phyloP scores from a whole-genome alignment of 2,113 vertebrate species.

The Miniopterus natalensis region DNA sequence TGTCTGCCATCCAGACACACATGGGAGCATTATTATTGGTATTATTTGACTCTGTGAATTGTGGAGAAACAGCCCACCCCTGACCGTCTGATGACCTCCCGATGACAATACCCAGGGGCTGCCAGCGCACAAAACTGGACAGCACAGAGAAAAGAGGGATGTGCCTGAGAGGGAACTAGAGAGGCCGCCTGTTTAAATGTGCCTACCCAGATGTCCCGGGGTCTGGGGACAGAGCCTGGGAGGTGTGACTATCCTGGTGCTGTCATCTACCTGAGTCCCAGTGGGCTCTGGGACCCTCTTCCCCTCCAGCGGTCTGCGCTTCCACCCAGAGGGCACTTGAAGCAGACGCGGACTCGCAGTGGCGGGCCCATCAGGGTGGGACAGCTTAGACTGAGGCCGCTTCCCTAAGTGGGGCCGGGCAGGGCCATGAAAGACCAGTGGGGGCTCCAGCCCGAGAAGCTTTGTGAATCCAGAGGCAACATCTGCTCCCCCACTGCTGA shows the following conservation, averaged over 20 bases:
- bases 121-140: background rate
- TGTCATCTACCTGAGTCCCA: background rate
- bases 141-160: background rate
- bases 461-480: background rate
- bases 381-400: background rate
- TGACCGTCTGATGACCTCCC: background rate
- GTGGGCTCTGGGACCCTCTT: background rate
- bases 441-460: background rate
- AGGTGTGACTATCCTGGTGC: accelerated
- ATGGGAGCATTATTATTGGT: accelerated
- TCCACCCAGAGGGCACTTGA: background rate
- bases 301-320: background rate
- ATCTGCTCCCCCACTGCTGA: constrained; percentile 79
- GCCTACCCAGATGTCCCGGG: background rate
- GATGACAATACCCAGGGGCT: background rate
- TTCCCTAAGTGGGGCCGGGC: background rate
- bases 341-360: background rate
- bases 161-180: background rate
- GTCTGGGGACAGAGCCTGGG: background rate
- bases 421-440: background rate
- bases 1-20: background rate
- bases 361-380: background rate
- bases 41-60: background rate
- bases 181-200: background rate
- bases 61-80: too few relatives aligned